These are phyloP conservation scores for Amphimallon solstitiale DNA, from an alignment of 2,888 invertebrate genomes.

Conservation along the genomic window DNA sequence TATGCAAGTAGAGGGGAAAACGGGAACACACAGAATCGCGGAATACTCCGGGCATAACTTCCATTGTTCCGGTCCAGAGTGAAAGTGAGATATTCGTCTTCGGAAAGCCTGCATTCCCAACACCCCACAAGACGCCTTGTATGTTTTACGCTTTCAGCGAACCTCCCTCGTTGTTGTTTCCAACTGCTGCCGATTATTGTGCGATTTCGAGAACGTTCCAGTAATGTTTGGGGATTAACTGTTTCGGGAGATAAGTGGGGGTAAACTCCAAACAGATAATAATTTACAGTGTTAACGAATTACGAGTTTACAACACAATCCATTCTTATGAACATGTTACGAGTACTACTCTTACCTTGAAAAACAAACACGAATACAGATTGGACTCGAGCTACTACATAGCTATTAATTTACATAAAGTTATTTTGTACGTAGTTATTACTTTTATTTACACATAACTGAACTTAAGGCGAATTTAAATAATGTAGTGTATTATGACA, in stretches of 20 bases:
- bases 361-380: too few relatives aligned
- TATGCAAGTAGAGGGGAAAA: background rate
- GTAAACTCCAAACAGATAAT: slow-evolving; percentile 9
- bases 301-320: background rate
- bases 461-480: too few relatives aligned
- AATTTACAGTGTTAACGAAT: slow-evolving; percentile 21
- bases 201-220: slow-evolving; percentile 22
- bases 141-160: slow-evolving; percentile 8
- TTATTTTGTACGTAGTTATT: too few relatives aligned
- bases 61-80: slow-evolving; percentile 57
- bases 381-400: too few relatives aligned
- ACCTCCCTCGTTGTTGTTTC: background rate
- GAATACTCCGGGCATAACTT: slow-evolving; percentile 60
- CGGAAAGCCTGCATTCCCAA: slow-evolving; percentile 56
- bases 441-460: too few relatives aligned
- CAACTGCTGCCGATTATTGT: slow-evolving; percentile 18
- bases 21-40: slow-evolving; percentile 50
- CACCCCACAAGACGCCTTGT: slow-evolving; percentile 40
- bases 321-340: too few relatives aligned
- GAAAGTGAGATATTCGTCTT: slow-evolving; percentile 60
- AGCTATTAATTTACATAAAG: too few relatives aligned
- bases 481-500: too few relatives aligned
- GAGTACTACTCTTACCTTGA: too few relatives aligned
- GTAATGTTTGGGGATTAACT: slow-evolving; percentile 19
- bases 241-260: background rate